A percentile compares a stretch with the other conserved stretches of the same genome.
Evolutionary conservation across 37 sponge, comb jelly and placozoan genomes (phyloP).

Genomic region (Halichondria panicea): DNA sequence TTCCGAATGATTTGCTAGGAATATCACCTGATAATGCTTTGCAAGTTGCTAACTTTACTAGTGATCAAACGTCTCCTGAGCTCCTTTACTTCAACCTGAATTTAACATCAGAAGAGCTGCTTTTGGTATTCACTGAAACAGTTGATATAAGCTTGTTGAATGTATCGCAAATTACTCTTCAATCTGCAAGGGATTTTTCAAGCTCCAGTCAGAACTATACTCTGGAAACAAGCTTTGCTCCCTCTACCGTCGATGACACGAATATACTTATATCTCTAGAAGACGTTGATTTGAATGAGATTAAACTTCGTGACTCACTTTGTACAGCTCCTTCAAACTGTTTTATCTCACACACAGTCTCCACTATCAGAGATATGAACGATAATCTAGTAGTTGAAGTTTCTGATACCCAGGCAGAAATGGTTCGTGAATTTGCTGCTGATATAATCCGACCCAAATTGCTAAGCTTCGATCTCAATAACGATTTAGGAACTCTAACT

Average conservation of each 20-base stretch:
- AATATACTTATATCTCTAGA: constrained; percentile 48
- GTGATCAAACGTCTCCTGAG: constrained; percentile 64
- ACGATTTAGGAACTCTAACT: constrained; percentile 56
- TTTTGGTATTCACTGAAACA: constrained; percentile 83
- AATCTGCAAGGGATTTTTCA: constrained; percentile 21
- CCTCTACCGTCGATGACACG: constrained; percentile 27
- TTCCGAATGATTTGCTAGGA: constrained; percentile 21
- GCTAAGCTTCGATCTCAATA: constrained; percentile 53
- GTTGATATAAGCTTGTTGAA: constrained; percentile 50
- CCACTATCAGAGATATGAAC: constrained; percentile 77
- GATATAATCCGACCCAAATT: constrained; percentile 63
- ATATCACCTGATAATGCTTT: constrained; percentile 15
- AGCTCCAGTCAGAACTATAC: constrained; percentile 26
- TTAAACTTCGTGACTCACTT: constrained; percentile 66
- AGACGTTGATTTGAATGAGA: constrained; percentile 65
- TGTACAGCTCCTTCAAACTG: constrained; percentile 53
- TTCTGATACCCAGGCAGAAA: background rate
- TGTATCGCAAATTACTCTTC: constrained; percentile 59
- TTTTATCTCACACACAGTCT: constrained; percentile 50
- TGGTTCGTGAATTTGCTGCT: constrained; percentile 54
- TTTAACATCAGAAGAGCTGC: constrained; percentile 45
- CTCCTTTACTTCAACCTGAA: constrained; percentile 65
- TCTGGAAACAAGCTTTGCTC: constrained; percentile 30
- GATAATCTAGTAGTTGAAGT: constrained; percentile 54
- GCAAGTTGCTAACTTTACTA: constrained; percentile 23